Base-by-base conservation (phyloP, 2,888 invertebrate species). In the Oligia fasciuncula region DNA sequence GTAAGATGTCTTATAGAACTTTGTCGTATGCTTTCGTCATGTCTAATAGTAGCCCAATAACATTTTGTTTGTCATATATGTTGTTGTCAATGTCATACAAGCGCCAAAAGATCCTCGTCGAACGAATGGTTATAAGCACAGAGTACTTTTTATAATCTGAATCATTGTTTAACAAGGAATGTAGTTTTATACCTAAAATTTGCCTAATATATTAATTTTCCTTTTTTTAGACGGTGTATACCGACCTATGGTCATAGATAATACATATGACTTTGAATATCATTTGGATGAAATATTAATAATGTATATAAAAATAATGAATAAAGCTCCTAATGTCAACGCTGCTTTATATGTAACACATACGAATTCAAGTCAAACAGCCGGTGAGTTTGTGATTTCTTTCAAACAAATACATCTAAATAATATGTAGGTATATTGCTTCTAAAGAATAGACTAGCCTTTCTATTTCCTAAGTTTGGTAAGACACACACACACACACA, bases 321-420 rank as follows among this genome's bases (percentile, higher is more conserved):
- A 35, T 49, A 78, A 46, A 46, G 8, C 46, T 0, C n/a, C 35
- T 3, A 13, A 46, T 35, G 5, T 19, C 35, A 5, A 0, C 13
- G 57, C 35, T 19, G 5, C 1, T 2, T 0, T 74, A 0, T 76
- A 23, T 17, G 0, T 43, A 40, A 29, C 29, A 51, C 17, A 0
- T 11, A 0, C 0, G 1, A 1, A 2, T 14, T 6, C 14, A 73
- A 11, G 0, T 0, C 0, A 3, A 4, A 0, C 4, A 13, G 0
- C 0, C 4, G 76, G 74, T 74, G 6, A 74, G 74, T 29, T 51
- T 23, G 14, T 73, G n/a, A 2, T 49, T 9, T 19, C 9, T 40
- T 35, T 19, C 9, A 72, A 29, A 69, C 8, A 68, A 29, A 69
- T 29, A 29, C 5, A 29, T 69, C 13, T 49, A 29, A 43, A 43